These are phyloP conservation scores for Orchestes rusci DNA, from an alignment of 2,888 invertebrate species.

Conservation along the genomic window DNA sequence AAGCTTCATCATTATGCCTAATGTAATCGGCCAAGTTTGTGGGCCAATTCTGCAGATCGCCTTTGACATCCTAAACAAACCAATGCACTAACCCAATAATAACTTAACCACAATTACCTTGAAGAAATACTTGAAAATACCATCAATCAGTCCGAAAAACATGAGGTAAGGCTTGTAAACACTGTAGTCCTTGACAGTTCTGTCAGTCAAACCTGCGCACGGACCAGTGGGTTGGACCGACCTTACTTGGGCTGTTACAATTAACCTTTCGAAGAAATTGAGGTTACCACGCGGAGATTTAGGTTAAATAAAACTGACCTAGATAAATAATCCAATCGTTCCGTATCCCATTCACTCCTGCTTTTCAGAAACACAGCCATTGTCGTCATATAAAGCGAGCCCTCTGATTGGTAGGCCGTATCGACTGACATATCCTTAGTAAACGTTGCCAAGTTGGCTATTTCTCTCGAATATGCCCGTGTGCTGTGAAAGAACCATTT, in stretches of 20 bases:
- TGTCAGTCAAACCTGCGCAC: slow-evolving; percentile 49
- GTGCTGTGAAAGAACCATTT: slow-evolving; percentile 51
- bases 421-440: slow-evolving; percentile 67
- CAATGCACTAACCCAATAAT: background rate
- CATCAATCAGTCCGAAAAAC: slow-evolving; percentile 79
- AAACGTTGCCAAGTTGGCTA: slow-evolving; percentile 67
- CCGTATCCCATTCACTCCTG: slow-evolving; percentile 68
- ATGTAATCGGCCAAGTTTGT: slow-evolving; percentile 85
- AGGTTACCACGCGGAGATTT: background rate
- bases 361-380: slow-evolving; percentile 75
- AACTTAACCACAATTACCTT: slow-evolving; percentile 52
- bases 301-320: slow-evolving; percentile 40
- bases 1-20: slow-evolving; percentile 85
- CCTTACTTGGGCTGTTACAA: slow-evolving; percentile 73
- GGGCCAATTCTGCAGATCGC: slow-evolving; percentile 82
- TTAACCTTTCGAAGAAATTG: slow-evolving; percentile 38
- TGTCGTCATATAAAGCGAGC: slow-evolving; percentile 81
- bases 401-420: slow-evolving; percentile 82
- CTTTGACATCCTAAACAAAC: slow-evolving; percentile 57
- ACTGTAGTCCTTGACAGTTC: slow-evolving; percentile 57
- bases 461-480: slow-evolving; percentile 69
- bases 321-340: slow-evolving; percentile 64
- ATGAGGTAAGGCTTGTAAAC: slow-evolving; percentile 82
- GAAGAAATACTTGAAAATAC: slow-evolving; percentile 77
- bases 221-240: slow-evolving; percentile 57